Conservation (phyloP, 2,113 vertebrate species). For the Columba janthina region DNA sequence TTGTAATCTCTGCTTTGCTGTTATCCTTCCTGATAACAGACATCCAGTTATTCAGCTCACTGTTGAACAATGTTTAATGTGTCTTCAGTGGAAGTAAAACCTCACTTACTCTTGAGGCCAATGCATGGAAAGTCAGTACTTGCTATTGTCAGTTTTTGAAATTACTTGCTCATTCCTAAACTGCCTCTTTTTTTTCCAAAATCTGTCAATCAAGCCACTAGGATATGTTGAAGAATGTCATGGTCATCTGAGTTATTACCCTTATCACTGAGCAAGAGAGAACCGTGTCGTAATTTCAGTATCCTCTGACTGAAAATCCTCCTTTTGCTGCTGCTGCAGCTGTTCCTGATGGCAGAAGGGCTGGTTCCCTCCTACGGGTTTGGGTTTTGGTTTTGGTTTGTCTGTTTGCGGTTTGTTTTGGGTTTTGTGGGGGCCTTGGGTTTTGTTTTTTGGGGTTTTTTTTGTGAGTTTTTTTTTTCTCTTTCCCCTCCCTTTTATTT, state of each 20-base stretch:
- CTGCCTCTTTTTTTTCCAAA: not conserved
- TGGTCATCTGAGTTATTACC: not conserved
- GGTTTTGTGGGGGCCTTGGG: no score
- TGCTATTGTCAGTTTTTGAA: not conserved
- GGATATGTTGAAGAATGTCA: not conserved
- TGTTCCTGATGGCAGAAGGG: not conserved
- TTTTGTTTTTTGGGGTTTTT: no score
- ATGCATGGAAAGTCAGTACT: not conserved
- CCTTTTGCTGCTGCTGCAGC: not conserved
- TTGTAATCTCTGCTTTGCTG: not conserved
- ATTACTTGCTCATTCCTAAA: not conserved
- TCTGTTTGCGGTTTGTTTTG: no score
- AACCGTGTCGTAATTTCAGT: not conserved
- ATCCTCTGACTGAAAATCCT: not conserved
- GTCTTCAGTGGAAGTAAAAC: not conserved
- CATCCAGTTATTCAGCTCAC: not conserved
- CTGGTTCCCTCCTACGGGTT: not conserved
- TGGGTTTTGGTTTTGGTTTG: no score
- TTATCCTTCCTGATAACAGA: not conserved
- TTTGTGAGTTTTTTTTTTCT: no score
- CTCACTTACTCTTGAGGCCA: not conserved
- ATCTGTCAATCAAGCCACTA: not conserved
- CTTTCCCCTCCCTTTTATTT: no score
- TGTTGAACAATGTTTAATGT: not conserved
- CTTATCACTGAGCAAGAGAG: constrained; percentile 11